Evolutionary conservation across 2,113 vertebrate genomes (phyloP).

Genomic region (Osmerus eperlanus): DNA sequence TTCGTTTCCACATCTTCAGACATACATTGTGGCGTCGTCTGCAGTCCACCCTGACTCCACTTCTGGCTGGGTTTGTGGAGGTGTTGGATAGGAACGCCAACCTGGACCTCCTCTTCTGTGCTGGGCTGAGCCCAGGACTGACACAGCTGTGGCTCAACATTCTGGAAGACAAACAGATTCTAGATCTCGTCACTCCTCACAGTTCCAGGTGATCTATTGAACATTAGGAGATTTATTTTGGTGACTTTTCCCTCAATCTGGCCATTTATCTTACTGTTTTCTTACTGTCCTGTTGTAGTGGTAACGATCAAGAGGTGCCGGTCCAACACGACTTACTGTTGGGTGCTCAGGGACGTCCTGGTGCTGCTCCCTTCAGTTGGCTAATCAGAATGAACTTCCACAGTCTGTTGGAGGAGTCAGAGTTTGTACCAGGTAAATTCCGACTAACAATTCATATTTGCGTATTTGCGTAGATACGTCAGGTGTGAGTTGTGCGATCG

Average conservation of each 20-base stretch:
- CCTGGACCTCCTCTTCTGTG: constrained; percentile 58
- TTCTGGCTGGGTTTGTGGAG: constrained; percentile 63
- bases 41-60: constrained; percentile 63
- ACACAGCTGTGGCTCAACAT: constrained; percentile 68
- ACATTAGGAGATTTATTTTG: too few species aligned
- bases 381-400: constrained; percentile 56
- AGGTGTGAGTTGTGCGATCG: too few species aligned
- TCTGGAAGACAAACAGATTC: constrained; percentile 59
- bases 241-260: too few species aligned
- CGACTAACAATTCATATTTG: too few species aligned
- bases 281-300: constrained; percentile 38
- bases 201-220: constrained; percentile 42
- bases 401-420: constrained; percentile 69
- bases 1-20: constrained; percentile 35
- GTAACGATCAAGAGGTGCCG: constrained; percentile 56
- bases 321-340: constrained; percentile 55
- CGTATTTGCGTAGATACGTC: too few species aligned
- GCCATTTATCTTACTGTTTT: background rate
- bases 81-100: constrained; percentile 66
- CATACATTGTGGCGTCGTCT: constrained; percentile 72
- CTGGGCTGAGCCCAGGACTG: constrained; percentile 44
- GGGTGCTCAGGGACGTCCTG: constrained; percentile 40
- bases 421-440: constrained; percentile 63
- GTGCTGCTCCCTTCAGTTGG: constrained; percentile 70
- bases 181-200: constrained; percentile 43